These are phyloP conservation scores for Aplocera efformata DNA, from an alignment of 2,888 invertebrate genomes.

Conservation along the genomic window DNA sequence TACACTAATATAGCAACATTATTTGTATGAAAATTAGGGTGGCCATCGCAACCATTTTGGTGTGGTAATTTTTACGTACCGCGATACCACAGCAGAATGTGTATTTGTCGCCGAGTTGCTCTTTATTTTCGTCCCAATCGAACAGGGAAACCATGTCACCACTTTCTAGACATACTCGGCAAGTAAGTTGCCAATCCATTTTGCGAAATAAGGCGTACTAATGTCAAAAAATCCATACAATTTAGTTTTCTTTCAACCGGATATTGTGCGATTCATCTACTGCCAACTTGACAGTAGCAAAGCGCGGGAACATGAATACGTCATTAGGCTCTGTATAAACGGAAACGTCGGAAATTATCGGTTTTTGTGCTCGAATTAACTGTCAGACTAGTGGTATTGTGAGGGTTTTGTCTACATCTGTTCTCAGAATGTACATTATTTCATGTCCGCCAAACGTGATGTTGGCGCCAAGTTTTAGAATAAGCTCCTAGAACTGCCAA, in stretches of 20 bases:
- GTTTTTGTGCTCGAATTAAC: neutral
- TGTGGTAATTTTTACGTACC: constrained; percentile 72
- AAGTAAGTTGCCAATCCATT: constrained; percentile 80
- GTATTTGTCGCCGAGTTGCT: constrained; percentile 76
- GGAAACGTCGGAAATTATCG: neutral
- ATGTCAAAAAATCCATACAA: constrained; percentile 41
- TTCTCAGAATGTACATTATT: too few species aligned
- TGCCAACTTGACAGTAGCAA: constrained; percentile 48
- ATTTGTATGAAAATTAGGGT: constrained; percentile 74
- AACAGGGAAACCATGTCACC: constrained; percentile 78
- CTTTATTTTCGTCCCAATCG: constrained; percentile 79
- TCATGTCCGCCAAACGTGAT: too few species aligned
- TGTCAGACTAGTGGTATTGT: too few species aligned
- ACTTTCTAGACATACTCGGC: constrained; percentile 73
- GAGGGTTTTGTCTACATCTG: too few species aligned
- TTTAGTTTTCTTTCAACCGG: constrained; percentile 47
- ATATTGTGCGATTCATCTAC: constrained; percentile 37
- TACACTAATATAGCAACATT: constrained; percentile 77
- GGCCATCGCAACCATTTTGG: constrained; percentile 80
- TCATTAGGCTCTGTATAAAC: neutral
- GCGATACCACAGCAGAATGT: constrained; percentile 72
- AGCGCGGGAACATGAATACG: constrained; percentile 27
- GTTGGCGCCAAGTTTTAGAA: too few species aligned
- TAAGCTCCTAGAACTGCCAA: too few species aligned
- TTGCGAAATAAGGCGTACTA: constrained; percentile 35